Base-by-base conservation (phyloP, 2,797 vertebrate genomes). In the Liparis tanakae region DNA sequence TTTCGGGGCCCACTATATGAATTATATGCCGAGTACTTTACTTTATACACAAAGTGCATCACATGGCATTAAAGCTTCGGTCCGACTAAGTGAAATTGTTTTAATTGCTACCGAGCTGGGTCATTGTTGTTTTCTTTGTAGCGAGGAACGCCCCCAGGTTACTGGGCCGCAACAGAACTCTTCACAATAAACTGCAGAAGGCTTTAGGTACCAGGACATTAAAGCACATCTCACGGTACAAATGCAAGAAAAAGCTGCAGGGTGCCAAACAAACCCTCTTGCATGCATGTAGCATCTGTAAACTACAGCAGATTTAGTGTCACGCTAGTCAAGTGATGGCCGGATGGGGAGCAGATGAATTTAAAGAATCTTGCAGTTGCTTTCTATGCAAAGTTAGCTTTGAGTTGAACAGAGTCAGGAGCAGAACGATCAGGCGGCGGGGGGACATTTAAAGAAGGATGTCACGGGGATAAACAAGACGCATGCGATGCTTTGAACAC, bases 391-490 rank as follows among this genome's bases (percentile, higher is more conserved):
- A 66, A 30, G 6, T 43, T 34, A 66, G 10, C 1, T 44, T 44
- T 63, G 9, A 66, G 33, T 69, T 70, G 5, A 77, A 78, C 39
- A 5, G 65, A 25, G 51, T 48, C 54, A 87, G 4, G 62, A 85
- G 72, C 7, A 74, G 59, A 66, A 53, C 50, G 53, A 76, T 5
- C 30, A 66, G 25, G 22, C 61, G 51, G 22, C 5, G 33, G 6
- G 10, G 61, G 65, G 65, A 77, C 65, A 55, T 79, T 74, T 68
- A 58, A 82, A 79, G 78, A 48, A 72, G 74, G 70, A 85, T 74
- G 79, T 79, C 79, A 76, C 68, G 74, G 6, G 33, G 3, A 1
- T 9, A 55, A 71, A 59, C 0, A 1, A 37, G 14, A 50, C 55
- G 22, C 13, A 20, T 14, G 48, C 20, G 8, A 70, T 6, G n/a